Conservation (phyloP, 2,113 vertebrate species). For the Trogon melanurus region DNA sequence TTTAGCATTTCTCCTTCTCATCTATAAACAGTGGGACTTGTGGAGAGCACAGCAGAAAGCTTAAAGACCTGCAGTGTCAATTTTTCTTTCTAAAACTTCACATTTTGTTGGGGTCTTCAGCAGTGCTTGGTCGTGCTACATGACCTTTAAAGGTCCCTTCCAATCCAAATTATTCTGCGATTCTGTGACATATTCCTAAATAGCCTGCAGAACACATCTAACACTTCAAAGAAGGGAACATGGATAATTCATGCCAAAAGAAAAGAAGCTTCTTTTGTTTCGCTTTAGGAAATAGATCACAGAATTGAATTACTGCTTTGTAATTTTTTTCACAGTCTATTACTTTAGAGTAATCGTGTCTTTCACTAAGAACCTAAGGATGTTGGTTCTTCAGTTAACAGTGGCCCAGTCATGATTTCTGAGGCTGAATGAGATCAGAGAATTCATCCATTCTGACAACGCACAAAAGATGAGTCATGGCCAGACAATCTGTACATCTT, state of each 20-base stretch:
- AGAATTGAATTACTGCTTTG: neutral
- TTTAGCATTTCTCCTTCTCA: neutral
- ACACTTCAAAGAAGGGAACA: neutral
- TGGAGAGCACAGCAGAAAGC: neutral
- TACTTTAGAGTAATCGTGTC: neutral
- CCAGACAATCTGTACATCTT: neutral
- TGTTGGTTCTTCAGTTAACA: neutral
- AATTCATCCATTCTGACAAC: neutral
- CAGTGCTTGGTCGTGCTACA: neutral
- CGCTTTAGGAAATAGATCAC: neutral
- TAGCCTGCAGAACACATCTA: neutral
- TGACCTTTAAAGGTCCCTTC: neutral
- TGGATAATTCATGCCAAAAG: neutral
- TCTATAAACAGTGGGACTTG: neutral
- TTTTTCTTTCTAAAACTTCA: neutral
- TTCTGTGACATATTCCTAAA: neutral
- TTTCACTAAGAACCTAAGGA: neutral
- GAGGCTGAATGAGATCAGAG: neutral
- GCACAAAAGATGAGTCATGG: neutral
- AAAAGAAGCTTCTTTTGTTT: neutral
- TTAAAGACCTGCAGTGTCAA: neutral
- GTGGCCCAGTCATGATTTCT: neutral
- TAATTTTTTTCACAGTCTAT: neutral
- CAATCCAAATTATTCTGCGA: neutral
- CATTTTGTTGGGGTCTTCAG: neutral